These are phyloP conservation scores for Gasterosteus aculeatus DNA, from an alignment of 2,113 vertebrate genomes.

Conservation along the genomic window DNA sequence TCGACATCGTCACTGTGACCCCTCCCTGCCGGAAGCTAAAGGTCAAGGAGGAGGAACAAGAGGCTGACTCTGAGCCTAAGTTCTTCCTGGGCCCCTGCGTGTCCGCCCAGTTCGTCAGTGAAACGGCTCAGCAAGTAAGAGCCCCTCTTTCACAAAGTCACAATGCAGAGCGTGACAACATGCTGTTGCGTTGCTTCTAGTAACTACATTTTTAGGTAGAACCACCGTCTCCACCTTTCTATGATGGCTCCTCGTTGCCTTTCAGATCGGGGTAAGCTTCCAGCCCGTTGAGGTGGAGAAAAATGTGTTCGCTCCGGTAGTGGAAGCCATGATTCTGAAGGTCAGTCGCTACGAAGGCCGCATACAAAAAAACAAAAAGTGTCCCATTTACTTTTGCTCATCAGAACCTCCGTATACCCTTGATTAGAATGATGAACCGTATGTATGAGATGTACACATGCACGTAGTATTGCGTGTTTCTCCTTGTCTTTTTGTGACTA, in stretches of 20 bases:
- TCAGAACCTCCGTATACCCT: constrained; percentile 7
- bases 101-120: constrained; percentile 88
- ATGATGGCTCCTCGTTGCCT: constrained; percentile 22
- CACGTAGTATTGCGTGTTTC: constrained; percentile 22
- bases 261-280: constrained; percentile 92
- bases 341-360: constrained; percentile 69
- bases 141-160: not conserved
- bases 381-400: constrained; percentile 1
- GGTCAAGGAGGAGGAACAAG: constrained; percentile 93
- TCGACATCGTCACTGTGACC: constrained; percentile 87
- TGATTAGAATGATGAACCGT: constrained; percentile 32
- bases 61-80: constrained; percentile 87
- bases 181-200: constrained; percentile 3
- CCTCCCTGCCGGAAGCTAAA: constrained; percentile 85
- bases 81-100: constrained; percentile 87
- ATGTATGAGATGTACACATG: not conserved
- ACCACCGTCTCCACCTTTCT: not conserved
- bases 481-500: constrained; percentile 40
- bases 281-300: constrained; percentile 91
- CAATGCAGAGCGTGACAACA: not conserved
- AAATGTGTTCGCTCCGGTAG: constrained; percentile 89
- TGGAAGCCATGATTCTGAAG: constrained; percentile 98
- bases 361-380: not conserved
- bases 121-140: constrained; percentile 91
- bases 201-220: not conserved